phyloP scores from a whole-genome alignment of 2,113 vertebrate species.

The Hystrix cristata region DNA sequence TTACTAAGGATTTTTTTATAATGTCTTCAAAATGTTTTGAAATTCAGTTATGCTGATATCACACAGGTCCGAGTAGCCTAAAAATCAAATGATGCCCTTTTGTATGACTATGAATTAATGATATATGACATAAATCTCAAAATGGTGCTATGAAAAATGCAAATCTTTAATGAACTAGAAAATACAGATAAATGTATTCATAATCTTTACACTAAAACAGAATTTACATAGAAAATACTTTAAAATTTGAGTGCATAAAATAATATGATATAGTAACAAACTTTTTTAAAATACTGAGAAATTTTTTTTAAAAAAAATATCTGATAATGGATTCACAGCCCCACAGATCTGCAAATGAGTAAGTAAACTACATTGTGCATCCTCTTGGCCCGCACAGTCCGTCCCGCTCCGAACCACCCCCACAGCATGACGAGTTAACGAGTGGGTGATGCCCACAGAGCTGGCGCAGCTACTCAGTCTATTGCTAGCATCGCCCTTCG shows the following conservation, averaged over 20 bases:
- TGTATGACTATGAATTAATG: background rate
- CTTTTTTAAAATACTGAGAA: background rate
- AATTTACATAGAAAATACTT: background rate
- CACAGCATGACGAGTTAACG: too few species aligned
- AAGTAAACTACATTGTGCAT: background rate
- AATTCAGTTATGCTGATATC: background rate
- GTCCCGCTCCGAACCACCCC: too few species aligned
- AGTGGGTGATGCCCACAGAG: too few species aligned
- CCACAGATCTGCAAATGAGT: background rate
- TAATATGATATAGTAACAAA: background rate
- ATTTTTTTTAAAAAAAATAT: background rate
- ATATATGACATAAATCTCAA: background rate
- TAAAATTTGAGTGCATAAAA: background rate
- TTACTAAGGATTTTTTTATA: background rate
- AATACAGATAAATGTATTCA: background rate
- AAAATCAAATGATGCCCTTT: background rate
- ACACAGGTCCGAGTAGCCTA: background rate
- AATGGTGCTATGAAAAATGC: background rate
- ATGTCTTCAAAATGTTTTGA: background rate
- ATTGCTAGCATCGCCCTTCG: too few species aligned
- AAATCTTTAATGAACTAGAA: background rate
- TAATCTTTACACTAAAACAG: background rate
- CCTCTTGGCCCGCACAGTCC: too few species aligned
- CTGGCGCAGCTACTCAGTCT: too few species aligned
- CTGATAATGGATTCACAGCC: background rate